Percentiles rank a stretch among this genome's conserved stretches.
Evolutionary conservation across 2,888 invertebrate species (phyloP).

Genomic region (Mythimna loreyi): DNA sequence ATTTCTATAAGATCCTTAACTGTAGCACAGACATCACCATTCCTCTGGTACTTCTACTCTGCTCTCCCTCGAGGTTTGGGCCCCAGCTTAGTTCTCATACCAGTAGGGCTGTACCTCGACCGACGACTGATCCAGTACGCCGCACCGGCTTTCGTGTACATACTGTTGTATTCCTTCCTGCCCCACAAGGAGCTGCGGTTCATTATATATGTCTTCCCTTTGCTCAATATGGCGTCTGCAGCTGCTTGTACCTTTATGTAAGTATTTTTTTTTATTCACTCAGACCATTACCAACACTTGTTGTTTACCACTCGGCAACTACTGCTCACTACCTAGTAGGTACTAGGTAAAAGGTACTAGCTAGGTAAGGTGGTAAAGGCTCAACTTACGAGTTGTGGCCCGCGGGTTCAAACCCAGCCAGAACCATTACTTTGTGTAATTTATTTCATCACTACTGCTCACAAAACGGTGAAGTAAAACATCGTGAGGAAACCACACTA

Average conservation of each 20-base stretch:
- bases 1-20: constrained; percentile 56
- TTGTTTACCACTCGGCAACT: no score
- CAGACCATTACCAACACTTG: no score
- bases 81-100: constrained; percentile 94
- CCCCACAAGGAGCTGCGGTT: constrained; percentile 99
- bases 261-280: no score
- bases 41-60: constrained; percentile 99
- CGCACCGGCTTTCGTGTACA: constrained; percentile 94
- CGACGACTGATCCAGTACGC: constrained; percentile 93
- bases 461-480: no score
- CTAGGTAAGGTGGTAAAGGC: no score
- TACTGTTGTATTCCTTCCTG: constrained; percentile 97
- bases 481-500: no score
- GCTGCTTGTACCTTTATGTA: constrained; percentile 97
- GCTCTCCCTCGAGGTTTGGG: constrained; percentile 98
- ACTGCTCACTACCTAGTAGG: no score
- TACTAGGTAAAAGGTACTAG: no score
- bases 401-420: no score
- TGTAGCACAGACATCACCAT: constrained; percentile 95
- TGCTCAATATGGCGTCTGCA: constrained; percentile 97
- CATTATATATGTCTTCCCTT: constrained; percentile 98
- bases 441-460: no score
- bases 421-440: no score
- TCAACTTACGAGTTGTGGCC: no score
- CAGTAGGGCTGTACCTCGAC: constrained; percentile 94